Base-by-base conservation (phyloP, 2,888 invertebrate species). In the Chloroclystis v-ata region DNA sequence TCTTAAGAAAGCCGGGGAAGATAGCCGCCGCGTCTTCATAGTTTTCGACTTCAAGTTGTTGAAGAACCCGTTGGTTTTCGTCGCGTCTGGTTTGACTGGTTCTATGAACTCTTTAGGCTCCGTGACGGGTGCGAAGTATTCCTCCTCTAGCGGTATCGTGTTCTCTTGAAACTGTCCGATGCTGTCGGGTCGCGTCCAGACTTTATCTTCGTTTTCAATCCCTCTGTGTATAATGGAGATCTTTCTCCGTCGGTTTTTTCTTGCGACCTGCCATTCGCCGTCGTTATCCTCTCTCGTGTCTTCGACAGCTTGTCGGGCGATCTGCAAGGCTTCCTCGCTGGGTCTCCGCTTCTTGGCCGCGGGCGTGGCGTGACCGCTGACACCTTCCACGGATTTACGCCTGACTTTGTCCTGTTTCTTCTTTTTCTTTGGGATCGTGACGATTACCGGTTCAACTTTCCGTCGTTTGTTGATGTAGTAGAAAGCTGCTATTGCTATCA, bases 261-360 rank as follows among this genome's bases (percentile, higher is more conserved):
- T 82, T 46, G 80, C 85, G 14, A 75, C 70, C 54, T 69, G 89
- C 89, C 73, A 89, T 62, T 88, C 89, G 38, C 69, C 89, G 28
- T 77, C 78, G 2, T 80, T 78, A 6, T 78, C 78, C 0, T 88
- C 86, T 43, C 90, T 89, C 12, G 89, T 72, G 14, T 91, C 79
- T 38, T 92, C 91, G 25, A 87, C 75, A 43, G 91, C 91, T 13
- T 89, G 90, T 13, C 91, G 89, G 0, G 87, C 85, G 49, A 91
- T 90, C 50, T 89, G 88, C 66, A 92, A 78, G 0, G 91, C 92
- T 65, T 93, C 92, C 62, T 95, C 95, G 65, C 95, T 95, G 0
- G 95, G 94, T 38, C 95, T 82, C 20, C 92, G 89, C 50, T 89
- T 89, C 58, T 89, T 89, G 25, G 89, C 89, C 8, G 89, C 89